These are phyloP conservation scores for Paramuricea clavata DNA, from an alignment of 92 coral and sea anemone species.

Conservation along the genomic window DNA sequence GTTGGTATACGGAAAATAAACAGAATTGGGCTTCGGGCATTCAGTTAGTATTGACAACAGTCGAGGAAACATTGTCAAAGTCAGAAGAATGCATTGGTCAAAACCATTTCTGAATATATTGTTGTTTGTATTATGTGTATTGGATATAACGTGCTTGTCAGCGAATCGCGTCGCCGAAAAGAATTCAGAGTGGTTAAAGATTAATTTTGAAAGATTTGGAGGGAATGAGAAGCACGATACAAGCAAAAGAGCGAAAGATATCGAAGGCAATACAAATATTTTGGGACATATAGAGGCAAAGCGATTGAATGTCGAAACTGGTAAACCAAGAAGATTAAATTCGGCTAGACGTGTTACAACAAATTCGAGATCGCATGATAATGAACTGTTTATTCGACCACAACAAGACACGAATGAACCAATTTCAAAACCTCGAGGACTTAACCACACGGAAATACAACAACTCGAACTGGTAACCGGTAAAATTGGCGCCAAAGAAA, in stretches of 20 bases:
- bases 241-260: neutral
- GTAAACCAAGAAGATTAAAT: too few relatives aligned
- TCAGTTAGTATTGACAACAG: neutral
- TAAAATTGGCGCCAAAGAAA: too few relatives aligned
- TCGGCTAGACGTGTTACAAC: too few relatives aligned
- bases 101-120: neutral
- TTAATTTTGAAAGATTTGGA: neutral
- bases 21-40: neutral
- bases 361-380: neutral
- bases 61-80: neutral
- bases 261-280: neutral
- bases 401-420: neutral
- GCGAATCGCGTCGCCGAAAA: neutral
- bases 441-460: too few relatives aligned
- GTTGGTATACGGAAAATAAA: neutral
- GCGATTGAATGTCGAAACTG: too few relatives aligned
- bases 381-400: neutral
- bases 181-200: neutral
- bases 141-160: neutral
- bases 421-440: too few relatives aligned
- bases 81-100: neutral
- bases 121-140: neutral
- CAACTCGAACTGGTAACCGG: too few relatives aligned
- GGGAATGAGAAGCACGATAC: neutral
- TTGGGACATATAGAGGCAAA: neutral